A percentile compares a stretch with the other conserved stretches of the same genome.
Conservation (phyloP, 2,113 vertebrate genomes). For the Meles meles region DNA sequence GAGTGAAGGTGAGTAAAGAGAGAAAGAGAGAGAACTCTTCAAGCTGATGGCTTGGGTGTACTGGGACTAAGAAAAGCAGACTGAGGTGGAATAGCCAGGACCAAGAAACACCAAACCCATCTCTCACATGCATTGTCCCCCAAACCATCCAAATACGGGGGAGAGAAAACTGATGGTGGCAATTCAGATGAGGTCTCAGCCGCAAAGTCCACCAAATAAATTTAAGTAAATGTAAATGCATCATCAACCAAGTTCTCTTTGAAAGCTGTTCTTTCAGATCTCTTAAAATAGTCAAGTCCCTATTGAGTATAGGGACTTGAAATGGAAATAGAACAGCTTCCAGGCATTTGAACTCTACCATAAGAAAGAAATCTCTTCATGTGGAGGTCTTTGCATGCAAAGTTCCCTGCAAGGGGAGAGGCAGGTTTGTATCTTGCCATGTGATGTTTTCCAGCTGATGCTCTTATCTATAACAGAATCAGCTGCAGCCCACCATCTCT, state of each 20-base stretch:
- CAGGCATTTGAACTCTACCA: too few species aligned
- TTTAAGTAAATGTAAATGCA: background rate
- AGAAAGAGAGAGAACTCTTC: too few species aligned
- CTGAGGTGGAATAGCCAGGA: background rate
- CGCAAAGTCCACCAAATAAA: too few species aligned
- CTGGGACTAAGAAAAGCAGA: too few species aligned
- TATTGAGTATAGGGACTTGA: too few species aligned
- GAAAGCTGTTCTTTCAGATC: background rate
- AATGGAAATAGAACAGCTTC: background rate
- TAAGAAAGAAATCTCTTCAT: too few species aligned
- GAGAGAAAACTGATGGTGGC: background rate
- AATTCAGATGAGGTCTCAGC: rapidly evolving
- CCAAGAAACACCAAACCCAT: rapidly evolving
- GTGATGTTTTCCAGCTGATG: background rate
- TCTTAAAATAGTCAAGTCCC: background rate
- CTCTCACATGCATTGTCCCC: rapidly evolving
- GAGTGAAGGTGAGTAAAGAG: rapidly evolving
- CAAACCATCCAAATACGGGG: background rate
- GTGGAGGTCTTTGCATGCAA: rapidly evolving
- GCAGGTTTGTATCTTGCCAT: background rate
- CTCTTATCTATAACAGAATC: background rate
- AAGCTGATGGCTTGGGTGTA: rapidly evolving
- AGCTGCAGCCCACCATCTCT: background rate
- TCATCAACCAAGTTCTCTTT: background rate
- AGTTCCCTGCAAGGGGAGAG: too few species aligned